Evolutionary conservation across 2,888 invertebrate species (phyloP).

Genomic region (Cryptocephalus primarius): DNA sequence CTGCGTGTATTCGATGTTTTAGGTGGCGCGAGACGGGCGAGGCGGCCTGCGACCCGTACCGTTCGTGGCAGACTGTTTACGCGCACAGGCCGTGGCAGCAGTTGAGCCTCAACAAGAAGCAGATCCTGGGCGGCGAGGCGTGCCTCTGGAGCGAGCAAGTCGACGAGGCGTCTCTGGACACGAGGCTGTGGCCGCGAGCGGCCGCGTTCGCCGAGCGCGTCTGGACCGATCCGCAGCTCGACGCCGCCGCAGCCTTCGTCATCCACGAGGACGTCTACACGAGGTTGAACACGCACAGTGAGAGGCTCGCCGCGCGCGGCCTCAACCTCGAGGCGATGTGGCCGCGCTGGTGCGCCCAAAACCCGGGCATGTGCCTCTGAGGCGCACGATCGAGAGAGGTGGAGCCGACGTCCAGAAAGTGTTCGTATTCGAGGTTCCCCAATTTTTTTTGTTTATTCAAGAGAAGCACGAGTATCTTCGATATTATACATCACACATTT

Average conservation of each 20-base stretch:
- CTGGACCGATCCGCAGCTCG: constrained; percentile 51
- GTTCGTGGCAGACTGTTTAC: constrained; percentile 80
- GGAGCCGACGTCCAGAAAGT: not conserved
- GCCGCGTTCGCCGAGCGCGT: constrained; percentile 74
- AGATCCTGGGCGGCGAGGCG: constrained; percentile 64
- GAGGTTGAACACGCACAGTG: constrained; percentile 54
- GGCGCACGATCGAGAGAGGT: constrained; percentile 6
- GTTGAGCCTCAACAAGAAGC: constrained; percentile 33
- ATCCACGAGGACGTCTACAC: constrained; percentile 56
- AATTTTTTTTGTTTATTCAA: not conserved
- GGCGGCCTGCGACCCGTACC: constrained; percentile 78
- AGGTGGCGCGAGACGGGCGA: constrained; percentile 76
- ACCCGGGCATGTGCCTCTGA: constrained; percentile 61
- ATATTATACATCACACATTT: no score
- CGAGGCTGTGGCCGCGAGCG: constrained; percentile 72
- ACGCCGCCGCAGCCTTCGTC: constrained; percentile 23
- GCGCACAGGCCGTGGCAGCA: constrained; percentile 68
- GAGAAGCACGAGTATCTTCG: not conserved
- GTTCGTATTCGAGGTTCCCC: not conserved
- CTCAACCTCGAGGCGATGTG: constrained; percentile 60
- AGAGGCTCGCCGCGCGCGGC: constrained; percentile 51
- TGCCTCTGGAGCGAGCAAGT: constrained; percentile 72
- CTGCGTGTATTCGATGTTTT: not conserved
- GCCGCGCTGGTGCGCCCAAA: constrained; percentile 68
- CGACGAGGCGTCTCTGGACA: constrained; percentile 60